Evolutionary conservation across 2,888 invertebrate genomes (phyloP), one percentile per base, ranked within the genome.

Genomic region (Venusia cambrica): DNA sequence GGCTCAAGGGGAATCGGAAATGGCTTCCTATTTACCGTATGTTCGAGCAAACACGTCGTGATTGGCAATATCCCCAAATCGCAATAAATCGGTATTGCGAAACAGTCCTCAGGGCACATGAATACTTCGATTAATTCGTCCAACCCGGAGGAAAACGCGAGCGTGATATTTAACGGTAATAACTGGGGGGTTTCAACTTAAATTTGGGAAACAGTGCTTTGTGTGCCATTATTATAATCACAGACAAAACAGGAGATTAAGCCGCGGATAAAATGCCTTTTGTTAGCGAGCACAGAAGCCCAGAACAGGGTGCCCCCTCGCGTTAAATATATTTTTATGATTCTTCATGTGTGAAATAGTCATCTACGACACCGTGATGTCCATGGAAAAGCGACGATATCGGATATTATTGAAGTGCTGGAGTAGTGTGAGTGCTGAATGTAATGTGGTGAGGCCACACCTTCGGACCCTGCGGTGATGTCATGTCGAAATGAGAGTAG

Each of bases 401-500:
- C 17, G 40, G 37, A 41, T 43, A 57, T 55, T 48, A 54, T 52
- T 57, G 51, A 54, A 45, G 52, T 57, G 54, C 56, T 36, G 46
- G 45, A 48, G 53, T 32, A 45, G 64, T 62, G 50, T 62, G 57
- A 57, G 72, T 75, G 72, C 66, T 63, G 46, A 49, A 54, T 53
- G 55, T 55, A 57, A n/a, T 60, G 57, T 63, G 51, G 52, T 54
- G 52, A 54, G 58, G 63, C 70, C 71, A 68, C 72, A 60, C 64
- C 67, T 59, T 51, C 41, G 30, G 51, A 39, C 42, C 48, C 49
- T 48, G 63, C 59, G 64, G 62, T 61, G 58, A 62, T 66, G 65
- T 63, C 67, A 60, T 51, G 38, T 57, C 48, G 38, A 63, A 44
- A 54, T 57, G 57, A 51, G 52, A 51, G 54, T 55, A 59, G 62